phyloP scores from a whole-genome alignment of 2,113 vertebrate species.

The Oreochromis spilurus region DNA sequence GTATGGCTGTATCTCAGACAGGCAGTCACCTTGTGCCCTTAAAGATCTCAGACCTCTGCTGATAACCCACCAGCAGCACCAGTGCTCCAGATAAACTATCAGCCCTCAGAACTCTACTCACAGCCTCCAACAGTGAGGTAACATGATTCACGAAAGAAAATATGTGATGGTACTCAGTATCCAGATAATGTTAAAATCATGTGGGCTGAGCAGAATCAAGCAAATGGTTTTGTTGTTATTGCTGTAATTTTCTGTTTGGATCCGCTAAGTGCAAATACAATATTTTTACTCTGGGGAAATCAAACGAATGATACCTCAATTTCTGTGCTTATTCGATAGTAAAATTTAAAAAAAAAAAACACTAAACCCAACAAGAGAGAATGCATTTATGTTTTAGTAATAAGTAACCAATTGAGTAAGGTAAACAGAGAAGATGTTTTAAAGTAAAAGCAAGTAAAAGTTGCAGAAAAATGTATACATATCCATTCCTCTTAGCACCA shows the following conservation, averaged over 20 bases:
- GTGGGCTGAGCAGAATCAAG: not conserved
- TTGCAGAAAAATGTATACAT: not conserved
- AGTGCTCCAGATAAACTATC: constrained; percentile 47
- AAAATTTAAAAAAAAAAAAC: accelerated
- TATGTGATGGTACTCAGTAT: constrained; percentile 1
- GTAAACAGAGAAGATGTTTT: not conserved
- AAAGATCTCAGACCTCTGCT: constrained; percentile 25
- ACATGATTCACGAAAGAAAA: not conserved
- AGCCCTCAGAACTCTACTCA: not conserved
- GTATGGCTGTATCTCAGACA: constrained; percentile 20
- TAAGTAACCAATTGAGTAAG: not conserved
- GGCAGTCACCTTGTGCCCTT: constrained; percentile 42
- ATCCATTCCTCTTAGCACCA: not conserved
- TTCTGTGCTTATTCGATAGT: not conserved
- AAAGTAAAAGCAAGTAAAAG: not conserved
- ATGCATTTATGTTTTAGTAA: not conserved
- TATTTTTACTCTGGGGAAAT: not conserved
- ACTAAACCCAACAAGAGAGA: not conserved
- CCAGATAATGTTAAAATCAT: not conserved
- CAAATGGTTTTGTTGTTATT: not conserved
- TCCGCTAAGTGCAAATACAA: not conserved
- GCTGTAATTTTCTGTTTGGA: not conserved
- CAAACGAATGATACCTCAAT: not conserved
- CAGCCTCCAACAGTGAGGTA: not conserved
- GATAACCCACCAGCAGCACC: constrained; percentile 49